A percentile compares a stretch with the other conserved stretches of the same genome.
Conservation (phyloP, 2,113 vertebrate genomes). For the Numenius arquata region DNA sequence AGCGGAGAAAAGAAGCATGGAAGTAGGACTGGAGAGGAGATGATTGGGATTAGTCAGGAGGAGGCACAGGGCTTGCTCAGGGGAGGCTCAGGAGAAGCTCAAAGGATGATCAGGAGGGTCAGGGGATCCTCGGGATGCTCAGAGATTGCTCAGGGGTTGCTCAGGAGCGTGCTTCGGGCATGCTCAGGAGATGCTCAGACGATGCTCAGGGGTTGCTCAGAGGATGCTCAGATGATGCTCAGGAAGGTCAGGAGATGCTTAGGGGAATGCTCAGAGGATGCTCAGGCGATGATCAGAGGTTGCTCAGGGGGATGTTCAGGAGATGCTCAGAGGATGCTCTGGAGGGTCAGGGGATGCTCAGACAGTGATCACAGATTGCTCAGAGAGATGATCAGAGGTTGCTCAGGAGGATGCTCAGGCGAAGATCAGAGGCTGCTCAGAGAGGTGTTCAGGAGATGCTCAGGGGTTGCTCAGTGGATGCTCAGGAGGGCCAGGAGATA, state of each 20-base stretch:
- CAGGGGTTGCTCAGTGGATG: background rate
- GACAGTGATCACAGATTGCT: background rate
- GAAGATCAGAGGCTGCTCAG: background rate
- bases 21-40: background rate
- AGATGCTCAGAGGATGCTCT: too few species aligned
- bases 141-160: background rate
- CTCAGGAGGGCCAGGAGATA: too few species aligned
- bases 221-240: background rate
- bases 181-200: background rate
- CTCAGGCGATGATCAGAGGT: background rate
- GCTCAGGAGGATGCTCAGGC: too few species aligned
- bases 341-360: background rate
- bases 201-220: background rate
- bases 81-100: too few species aligned
- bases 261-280: background rate
- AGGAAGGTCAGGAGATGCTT: background rate
- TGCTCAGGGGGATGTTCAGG: too few species aligned
- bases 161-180: too few species aligned
- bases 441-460: background rate
- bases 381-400: background rate
- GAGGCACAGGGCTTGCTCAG: background rate
- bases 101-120: background rate
- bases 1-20: background rate
- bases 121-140: background rate
- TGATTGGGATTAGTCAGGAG: background rate